Evolutionary conservation across 2,113 vertebrate genomes (phyloP).

Genomic region (Scomber japonicus): DNA sequence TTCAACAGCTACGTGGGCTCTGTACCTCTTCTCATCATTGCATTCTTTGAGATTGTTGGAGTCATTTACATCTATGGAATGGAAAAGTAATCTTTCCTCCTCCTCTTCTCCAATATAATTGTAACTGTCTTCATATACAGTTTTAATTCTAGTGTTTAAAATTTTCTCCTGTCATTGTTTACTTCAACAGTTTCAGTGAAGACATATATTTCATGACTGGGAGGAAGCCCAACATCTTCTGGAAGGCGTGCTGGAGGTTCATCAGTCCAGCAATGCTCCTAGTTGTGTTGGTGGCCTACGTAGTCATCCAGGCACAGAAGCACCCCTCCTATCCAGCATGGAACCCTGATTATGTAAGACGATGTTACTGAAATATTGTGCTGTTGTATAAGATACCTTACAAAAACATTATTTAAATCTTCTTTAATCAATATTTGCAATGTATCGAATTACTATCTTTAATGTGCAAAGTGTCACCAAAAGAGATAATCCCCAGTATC

Average conservation of each 20-base stretch:
- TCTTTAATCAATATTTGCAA: too few species aligned
- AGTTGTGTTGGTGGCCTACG: slow-evolving; percentile 85
- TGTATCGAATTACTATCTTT: too few species aligned
- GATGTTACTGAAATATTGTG: neutral
- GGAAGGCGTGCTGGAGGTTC: slow-evolving; percentile 88
- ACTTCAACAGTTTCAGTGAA: slow-evolving; percentile 86
- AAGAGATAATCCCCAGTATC: too few species aligned
- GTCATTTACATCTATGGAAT: slow-evolving; percentile 88
- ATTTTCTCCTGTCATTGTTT: neutral
- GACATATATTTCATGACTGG: slow-evolving; percentile 92
- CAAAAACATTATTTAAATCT: neutral
- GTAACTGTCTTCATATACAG: neutral
- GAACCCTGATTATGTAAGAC: slow-evolving; percentile 88
- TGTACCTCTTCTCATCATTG: slow-evolving; percentile 88
- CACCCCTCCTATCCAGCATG: slow-evolving; percentile 85
- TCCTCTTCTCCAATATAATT: neutral
- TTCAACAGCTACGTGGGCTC: slow-evolving; percentile 90
- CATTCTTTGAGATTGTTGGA: slow-evolving; percentile 88
- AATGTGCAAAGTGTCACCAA: too few species aligned
- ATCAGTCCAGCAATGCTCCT: slow-evolving; percentile 90
- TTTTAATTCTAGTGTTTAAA: neutral
- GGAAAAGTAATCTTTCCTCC: slow-evolving; percentile 80
- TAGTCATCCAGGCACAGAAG: slow-evolving; percentile 79
- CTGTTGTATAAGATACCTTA: neutral
- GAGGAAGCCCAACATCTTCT: slow-evolving; percentile 86